A percentile compares a stretch with the other conserved stretches of the same genome.
Conservation (phyloP, 1,140 invertebrate species). For the Cydia fagiglandana region DNA sequence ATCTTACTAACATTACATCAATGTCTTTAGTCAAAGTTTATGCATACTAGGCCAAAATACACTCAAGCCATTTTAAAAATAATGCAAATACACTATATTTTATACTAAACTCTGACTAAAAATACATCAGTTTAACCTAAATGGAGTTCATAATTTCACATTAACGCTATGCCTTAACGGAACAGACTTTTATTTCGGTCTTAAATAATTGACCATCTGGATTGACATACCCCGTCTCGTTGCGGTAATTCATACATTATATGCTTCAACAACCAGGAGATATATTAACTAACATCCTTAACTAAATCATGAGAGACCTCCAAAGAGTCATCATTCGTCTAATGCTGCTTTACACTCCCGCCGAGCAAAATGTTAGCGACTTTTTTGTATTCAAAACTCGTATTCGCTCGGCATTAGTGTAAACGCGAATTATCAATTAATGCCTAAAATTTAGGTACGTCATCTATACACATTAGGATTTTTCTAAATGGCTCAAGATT, state of each 20-base stretch:
- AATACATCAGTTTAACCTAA: constrained; percentile 42
- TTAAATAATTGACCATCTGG: constrained; percentile 72
- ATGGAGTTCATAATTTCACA: constrained; percentile 41
- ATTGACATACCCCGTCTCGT: constrained; percentile 62
- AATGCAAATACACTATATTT: constrained; percentile 11
- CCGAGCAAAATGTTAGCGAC: background rate
- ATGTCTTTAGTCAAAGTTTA: constrained; percentile 44
- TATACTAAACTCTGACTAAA: constrained; percentile 44
- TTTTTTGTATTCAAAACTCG: background rate
- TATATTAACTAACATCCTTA: constrained; percentile 67
- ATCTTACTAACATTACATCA: constrained; percentile 32
- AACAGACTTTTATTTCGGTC: constrained; percentile 56
- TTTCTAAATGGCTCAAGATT: constrained; percentile 36
- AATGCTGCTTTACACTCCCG: background rate
- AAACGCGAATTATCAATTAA: constrained; percentile 39
- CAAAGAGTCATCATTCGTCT: constrained; percentile 45
- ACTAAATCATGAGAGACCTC: constrained; percentile 66
- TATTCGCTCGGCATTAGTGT: constrained; percentile 19
- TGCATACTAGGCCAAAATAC: constrained; percentile 10
- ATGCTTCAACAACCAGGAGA: constrained; percentile 74
- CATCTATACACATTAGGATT: constrained; percentile 25
- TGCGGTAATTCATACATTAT: constrained; percentile 50
- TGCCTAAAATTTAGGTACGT: constrained; percentile 29
- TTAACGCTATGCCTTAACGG: constrained; percentile 51
- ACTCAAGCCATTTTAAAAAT: background rate